Base-by-base conservation (phyloP, 2,113 vertebrate species). In the Struthidea cinerea region DNA sequence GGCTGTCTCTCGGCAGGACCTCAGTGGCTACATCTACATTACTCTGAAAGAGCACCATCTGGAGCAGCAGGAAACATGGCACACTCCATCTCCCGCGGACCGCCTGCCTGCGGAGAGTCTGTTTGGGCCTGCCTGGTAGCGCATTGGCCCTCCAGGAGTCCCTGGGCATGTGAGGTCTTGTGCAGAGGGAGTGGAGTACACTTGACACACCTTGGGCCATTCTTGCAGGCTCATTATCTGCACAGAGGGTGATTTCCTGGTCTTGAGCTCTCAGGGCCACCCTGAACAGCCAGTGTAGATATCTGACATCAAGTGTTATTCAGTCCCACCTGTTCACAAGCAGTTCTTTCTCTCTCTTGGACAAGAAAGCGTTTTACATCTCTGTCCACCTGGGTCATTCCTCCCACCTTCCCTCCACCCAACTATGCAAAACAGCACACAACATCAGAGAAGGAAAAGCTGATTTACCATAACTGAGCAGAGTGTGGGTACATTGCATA, bases 1-100 rank as follows among this genome's bases (percentile, higher is more conserved):
- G 75, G 60, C 41, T 94, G 90, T 90, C 63, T 94, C 93, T 90
- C 15, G 0, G 75, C 92, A 78, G 88, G 93, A 87, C 76, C 76
- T 78, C 41, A 0, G 90, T 89, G 68, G 42, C 85, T 94, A 90
- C 90, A 94, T 93, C 90, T 93, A 80, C 90, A 84, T 90, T 81
- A 88, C 67, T 92, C 35, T 86, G 92, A 92, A 95, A 94, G 76
- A 75, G 71, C 88, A 96, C 92, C 92, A 94, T 96, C 85, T 97
- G 94, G 79, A 96, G 63, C 94, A 73, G 90, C 94, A 94, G 85
- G 85, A 88, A 83, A 27, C 71, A 20, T 3, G 71, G 90, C 86
- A 86, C 61, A 74, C 79, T 92, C 37, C 63, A 87, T 59, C 85
- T 95, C 90, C 83, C 0, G 46, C 0, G 0, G 85, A 17, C 68